phyloP scores from a whole-genome alignment of 2,888 invertebrate species.

The Ochropacha duplaris region DNA sequence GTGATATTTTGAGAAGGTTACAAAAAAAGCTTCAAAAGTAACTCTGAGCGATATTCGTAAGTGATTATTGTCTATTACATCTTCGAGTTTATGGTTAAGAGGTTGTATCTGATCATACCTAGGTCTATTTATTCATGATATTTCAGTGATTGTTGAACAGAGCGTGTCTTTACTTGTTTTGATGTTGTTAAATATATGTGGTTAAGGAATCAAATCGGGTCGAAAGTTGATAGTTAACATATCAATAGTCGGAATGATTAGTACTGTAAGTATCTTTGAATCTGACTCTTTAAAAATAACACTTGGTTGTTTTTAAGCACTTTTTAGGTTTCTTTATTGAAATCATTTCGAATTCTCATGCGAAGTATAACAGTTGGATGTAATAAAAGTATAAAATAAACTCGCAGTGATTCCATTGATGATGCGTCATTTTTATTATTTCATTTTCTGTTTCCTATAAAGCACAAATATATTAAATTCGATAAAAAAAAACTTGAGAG shows the following conservation, averaged over 20 bases:
- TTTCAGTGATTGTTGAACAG: conserved; percentile 46
- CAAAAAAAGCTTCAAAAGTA: neutral
- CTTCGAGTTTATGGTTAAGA: neutral
- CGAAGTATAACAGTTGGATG: conserved; percentile 74
- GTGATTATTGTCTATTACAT: too few species aligned
- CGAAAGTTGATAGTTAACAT: conserved; percentile 62
- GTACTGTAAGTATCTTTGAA: conserved; percentile 82
- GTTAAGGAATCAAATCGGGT: conserved; percentile 77
- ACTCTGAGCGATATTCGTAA: too few species aligned
- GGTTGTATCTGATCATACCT: neutral
- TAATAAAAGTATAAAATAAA: conserved; percentile 81
- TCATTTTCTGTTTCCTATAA: conserved; percentile 12
- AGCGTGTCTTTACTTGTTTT: conserved; percentile 76
- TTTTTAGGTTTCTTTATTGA: conserved; percentile 56
- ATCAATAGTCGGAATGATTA: conserved; percentile 74
- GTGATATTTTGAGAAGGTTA: too few species aligned
- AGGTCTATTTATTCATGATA: conserved; percentile 2
- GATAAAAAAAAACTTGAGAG: neutral
- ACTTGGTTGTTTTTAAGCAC: conserved; percentile 52
- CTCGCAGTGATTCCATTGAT: conserved; percentile 82
- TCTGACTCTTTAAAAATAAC: conserved; percentile 58
- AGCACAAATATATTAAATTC: neutral
- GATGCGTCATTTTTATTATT: conserved; percentile 58
- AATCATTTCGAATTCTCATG: conserved; percentile 65
- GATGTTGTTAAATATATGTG: conserved; percentile 80